Evolutionary conservation across 2,888 invertebrate species (phyloP).

Genomic region (Dasysyrphus tricinctus): DNA sequence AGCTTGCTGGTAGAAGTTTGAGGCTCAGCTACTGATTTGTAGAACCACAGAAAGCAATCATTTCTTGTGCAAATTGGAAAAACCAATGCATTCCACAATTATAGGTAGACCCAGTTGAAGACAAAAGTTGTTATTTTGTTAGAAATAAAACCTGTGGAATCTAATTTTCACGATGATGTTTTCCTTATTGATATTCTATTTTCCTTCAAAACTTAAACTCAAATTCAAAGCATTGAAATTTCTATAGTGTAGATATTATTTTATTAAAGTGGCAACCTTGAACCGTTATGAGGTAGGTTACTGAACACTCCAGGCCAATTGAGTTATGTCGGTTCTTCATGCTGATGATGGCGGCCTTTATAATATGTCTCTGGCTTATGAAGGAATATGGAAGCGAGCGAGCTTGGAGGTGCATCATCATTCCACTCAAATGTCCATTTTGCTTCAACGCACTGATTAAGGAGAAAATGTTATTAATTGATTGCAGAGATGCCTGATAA

Average conservation of each 20-base stretch:
- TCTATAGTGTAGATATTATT: neutral
- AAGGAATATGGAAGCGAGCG: neutral
- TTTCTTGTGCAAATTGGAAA: too few species aligned
- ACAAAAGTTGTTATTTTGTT: too few species aligned
- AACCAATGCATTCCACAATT: too few species aligned
- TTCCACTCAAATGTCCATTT: conserved; percentile 61
- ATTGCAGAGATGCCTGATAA: conserved; percentile 63
- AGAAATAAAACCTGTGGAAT: too few species aligned
- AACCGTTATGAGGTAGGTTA: neutral
- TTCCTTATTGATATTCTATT: too few species aligned
- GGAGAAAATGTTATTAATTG: conserved; percentile 74
- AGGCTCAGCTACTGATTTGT: too few species aligned
- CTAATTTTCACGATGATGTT: too few species aligned
- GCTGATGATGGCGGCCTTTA: conserved; percentile 48
- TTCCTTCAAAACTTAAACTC: neutral
- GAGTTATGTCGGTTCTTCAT: conserved; percentile 58
- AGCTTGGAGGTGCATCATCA: conserved; percentile 35
- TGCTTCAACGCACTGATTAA: conserved; percentile 61
- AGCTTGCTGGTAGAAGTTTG: too few species aligned
- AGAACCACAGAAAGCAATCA: too few species aligned
- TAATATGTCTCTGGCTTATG: conserved; percentile 21
- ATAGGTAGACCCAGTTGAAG: too few species aligned
- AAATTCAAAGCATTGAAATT: too few species aligned
- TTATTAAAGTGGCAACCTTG: conserved; percentile 4
- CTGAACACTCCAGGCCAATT: conserved; percentile 46